Base-by-base conservation (phyloP, 2,113 vertebrate genomes). In the Menidia beryllina region DNA sequence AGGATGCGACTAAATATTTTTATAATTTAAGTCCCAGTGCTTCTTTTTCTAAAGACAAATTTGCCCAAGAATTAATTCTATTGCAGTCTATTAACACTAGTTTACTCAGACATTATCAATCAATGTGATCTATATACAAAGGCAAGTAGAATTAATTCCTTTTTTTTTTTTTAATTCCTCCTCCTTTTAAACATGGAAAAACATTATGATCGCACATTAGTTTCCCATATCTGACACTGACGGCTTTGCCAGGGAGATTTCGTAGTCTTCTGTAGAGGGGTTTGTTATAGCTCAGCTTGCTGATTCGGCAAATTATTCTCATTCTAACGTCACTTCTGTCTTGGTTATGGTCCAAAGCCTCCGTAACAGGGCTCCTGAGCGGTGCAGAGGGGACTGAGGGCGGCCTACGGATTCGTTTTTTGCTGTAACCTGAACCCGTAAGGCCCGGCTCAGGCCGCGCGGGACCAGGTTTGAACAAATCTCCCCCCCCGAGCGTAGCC, bases 41-140 rank as follows among this genome's bases (percentile, higher is more conserved):
- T 91, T 93, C 95, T 19, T 17, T 21, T 4, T 34, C 52, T 64
- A 34, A 34, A 10, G 10, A 41, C 92, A 93, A 93, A 94, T 95
- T 92, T 93, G 94, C 91, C 93, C 92, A 93, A 93, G 92, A 94
- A 86, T 94, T 92, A 95, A 96, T 97, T 98, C 95, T 93, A 87
- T 94, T 94, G 89, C 91, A 91, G 93, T 94, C 91, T 82, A 19
- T 38, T 89, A 92, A 93, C 93, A 85, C 72, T 94, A 75, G 45
- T 78, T 49, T 51, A 63, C 15, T 9, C 36, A 45, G 8, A 74
- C 19, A 21, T 45, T n/a, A 59, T 70, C 30, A 58, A 54, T 74
- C 71, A 38, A 84, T 81, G 5, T 43, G 60, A 57, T 48, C 14
- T 25, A 61, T 17, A 41, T 25, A 41, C 20, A 49, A 12, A 53